Conservation (phyloP, 2,888 invertebrate species). For the Gandaritis pyraliata region DNA sequence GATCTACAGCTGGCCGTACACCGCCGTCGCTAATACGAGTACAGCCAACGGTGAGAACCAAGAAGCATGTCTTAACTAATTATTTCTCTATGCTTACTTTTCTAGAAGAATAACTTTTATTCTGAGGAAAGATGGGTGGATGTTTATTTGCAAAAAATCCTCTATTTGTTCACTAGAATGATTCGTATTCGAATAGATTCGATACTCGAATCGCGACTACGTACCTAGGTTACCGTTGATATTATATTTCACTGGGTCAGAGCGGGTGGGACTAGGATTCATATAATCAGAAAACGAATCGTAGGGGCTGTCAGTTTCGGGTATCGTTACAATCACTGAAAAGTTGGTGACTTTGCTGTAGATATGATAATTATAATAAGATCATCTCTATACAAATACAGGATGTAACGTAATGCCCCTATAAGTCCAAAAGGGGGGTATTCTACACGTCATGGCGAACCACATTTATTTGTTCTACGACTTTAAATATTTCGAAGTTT, state of each 20-base stretch:
- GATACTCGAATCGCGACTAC: background rate
- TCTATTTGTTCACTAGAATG: background rate
- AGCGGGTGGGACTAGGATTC: too few relatives aligned
- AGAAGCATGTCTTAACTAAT: conserved; percentile 55
- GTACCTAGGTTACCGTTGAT: background rate
- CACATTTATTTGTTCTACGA: too few relatives aligned
- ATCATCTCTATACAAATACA: too few relatives aligned
- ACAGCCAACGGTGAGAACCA: conserved; percentile 67
- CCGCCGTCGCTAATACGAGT: conserved; percentile 44
- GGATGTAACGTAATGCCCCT: too few relatives aligned
- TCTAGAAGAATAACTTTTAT: conserved; percentile 11
- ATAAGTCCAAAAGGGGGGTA: too few relatives aligned
- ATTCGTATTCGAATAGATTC: background rate
- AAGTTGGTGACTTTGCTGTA: background rate
- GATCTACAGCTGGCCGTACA: conserved; percentile 87
- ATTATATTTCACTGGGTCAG: background rate
- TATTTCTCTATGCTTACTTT: background rate
- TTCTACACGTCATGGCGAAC: too few relatives aligned
- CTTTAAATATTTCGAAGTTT: too few relatives aligned
- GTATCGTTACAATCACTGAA: background rate
- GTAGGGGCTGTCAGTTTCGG: background rate
- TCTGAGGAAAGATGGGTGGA: background rate
- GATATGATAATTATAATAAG: too few relatives aligned
- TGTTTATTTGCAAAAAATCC: background rate
- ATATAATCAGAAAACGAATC: background rate